Conservation (phyloP, 2,888 invertebrate genomes). For the Tineola bisselliella region DNA sequence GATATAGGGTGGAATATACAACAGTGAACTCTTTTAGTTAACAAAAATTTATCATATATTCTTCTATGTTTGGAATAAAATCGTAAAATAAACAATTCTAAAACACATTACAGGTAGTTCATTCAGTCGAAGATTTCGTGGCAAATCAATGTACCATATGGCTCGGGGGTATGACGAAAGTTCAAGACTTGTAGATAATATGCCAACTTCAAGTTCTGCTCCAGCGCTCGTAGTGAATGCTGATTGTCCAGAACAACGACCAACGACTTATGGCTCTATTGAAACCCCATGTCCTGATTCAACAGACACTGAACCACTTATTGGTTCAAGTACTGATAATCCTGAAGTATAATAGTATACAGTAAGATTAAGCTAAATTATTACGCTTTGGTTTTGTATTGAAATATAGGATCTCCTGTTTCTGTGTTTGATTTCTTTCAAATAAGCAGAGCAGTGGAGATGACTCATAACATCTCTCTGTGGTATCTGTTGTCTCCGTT, state of each 20-base stretch:
- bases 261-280: constrained; percentile 49
- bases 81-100: too few relatives aligned
- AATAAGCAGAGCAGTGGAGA: too few relatives aligned
- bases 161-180: constrained; percentile 75
- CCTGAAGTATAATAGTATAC: constrained; percentile 32
- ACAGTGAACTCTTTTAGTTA: too few relatives aligned
- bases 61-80: too few relatives aligned
- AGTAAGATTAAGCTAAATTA: background rate
- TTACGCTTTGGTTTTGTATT: too few relatives aligned
- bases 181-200: constrained; percentile 44
- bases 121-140: constrained; percentile 79
- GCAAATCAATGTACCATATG: constrained; percentile 79
- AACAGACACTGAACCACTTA: constrained; percentile 41
- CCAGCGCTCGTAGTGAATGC: constrained; percentile 38
- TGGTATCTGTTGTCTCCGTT: too few relatives aligned
- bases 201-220: constrained; percentile 43
- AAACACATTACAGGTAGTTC: constrained; percentile 74
- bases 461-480: too few relatives aligned
- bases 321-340: constrained; percentile 27
- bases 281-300: constrained; percentile 35
- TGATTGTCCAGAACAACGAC: constrained; percentile 26
- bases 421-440: too few relatives aligned
- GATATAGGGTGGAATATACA: too few relatives aligned
- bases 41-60: too few relatives aligned
- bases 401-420: too few relatives aligned